Evolutionary conservation across 2,888 invertebrate species (phyloP), one percentile per base, ranked within the genome.

Genomic region (Andrena hattorfiana): DNA sequence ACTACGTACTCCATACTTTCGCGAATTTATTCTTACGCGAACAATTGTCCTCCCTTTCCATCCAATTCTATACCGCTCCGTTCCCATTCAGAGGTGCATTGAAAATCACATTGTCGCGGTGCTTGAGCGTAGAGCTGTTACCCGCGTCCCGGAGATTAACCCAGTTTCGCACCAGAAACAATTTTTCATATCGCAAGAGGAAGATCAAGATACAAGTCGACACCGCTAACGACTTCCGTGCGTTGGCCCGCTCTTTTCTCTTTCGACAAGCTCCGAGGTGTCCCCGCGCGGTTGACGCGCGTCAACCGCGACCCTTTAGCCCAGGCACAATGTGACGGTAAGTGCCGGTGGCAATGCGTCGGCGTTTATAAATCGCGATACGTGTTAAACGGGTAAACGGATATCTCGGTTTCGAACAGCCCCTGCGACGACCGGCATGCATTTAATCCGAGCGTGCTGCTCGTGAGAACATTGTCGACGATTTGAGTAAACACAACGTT

Each of bases 201-300:
- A 62, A 63, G 63, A 81, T 78, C 77, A 62, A 80, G 79, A 77
- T 70, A 77, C 64, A 62, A 26, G 51, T 51, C 67, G 62, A 54
- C 63, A 32, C 64, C 30, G 63, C 42, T 80, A 80, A 80, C 77
- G 77, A 80, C 71, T 80, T 80, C 80, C 80, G 69, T 16, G 32
- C 63, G 51, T 77, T 62, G 49, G 13, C 35, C 62, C 60, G 51
- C 67, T 66, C 79, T 71, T 54, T 56, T 48, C 67, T 62, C 68
- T 51, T 68, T 49, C 51, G 63, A 68, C 68, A 72, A 26, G 68
- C 35, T 56, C 32, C 54, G 35, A n/a, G 28, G 32, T 54, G 32
- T 54, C 16, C 23, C 20, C 10, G 48, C 10, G n/a, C 73, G 49
- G 16, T 8, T 35, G 49, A 60, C 77, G 59, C 77, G 72, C 35